phyloP scores from a whole-genome alignment of 1,140 invertebrate species.

The Aphaenogaster rudis region DNA sequence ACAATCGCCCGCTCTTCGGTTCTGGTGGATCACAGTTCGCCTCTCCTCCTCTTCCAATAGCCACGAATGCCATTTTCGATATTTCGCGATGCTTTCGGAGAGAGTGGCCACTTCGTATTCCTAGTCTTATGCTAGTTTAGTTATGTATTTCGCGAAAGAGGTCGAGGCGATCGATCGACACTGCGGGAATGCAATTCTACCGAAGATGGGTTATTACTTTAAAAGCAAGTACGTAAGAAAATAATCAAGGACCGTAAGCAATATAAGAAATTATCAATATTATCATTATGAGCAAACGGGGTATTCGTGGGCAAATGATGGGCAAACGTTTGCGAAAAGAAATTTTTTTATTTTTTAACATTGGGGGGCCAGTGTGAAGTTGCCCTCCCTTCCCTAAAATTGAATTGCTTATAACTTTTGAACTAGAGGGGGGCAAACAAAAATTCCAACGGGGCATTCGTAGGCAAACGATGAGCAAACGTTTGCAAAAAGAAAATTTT shows the following conservation, averaged over 20 bases:
- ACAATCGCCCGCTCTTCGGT: slow-evolving; percentile 38
- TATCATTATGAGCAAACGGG: no score
- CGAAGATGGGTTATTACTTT: not conserved
- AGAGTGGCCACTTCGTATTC: slow-evolving; percentile 1
- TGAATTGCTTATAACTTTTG: no score
- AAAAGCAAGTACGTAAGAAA: not conserved
- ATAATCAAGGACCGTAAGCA: not conserved
- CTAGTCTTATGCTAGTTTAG: not conserved
- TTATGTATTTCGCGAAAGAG: slow-evolving; percentile 6
- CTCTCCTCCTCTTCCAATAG: not conserved
- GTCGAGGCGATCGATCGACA: not conserved
- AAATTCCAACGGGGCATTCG: no score
- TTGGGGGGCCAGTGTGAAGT: no score
- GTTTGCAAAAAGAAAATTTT: no score
- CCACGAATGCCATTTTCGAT: slow-evolving; percentile 43
- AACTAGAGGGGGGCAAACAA: no score
- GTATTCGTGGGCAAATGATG: no score
- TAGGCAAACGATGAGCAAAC: no score
- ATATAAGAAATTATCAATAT: not conserved
- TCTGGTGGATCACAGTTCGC: not conserved
- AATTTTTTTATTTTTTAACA: no score
- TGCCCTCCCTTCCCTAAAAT: no score
- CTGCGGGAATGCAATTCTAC: not conserved
- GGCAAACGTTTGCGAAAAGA: no score
- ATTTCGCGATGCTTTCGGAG: slow-evolving; percentile 9